Conservation (phyloP, 2,797 vertebrate genomes). For the Salarias fasciatus region DNA sequence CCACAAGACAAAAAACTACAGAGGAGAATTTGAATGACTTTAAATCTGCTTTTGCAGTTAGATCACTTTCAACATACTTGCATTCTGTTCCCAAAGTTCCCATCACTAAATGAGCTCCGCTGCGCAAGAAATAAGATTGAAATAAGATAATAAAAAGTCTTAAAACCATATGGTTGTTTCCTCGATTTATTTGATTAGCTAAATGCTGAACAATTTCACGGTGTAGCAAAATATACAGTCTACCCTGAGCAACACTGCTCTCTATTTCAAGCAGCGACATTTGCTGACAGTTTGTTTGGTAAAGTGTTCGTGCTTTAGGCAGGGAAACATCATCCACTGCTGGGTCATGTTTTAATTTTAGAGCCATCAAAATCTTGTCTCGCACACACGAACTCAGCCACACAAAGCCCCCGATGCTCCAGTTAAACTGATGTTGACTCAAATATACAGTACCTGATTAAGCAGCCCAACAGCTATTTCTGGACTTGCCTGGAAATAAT, state of each 20-base stretch:
- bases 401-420: conserved; percentile 11
- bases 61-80: too few species aligned
- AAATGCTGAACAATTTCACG: conserved; percentile 4
- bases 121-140: too few species aligned
- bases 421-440: conserved; percentile 47
- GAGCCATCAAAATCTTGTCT: conserved; percentile 61
- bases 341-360: conserved; percentile 73
- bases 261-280: conserved; percentile 50
- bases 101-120: too few species aligned
- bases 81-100: too few species aligned
- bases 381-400: not conserved
- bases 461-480: conserved; percentile 49
- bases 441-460: conserved; percentile 46
- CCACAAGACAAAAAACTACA: too few species aligned
- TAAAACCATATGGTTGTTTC: too few species aligned
- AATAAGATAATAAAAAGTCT: too few species aligned
- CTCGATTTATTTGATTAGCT: too few species aligned
- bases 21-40: too few species aligned
- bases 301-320: conserved; percentile 56
- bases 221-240: conserved; percentile 11
- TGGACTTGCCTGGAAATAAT: conserved; percentile 38
- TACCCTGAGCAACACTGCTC: conserved; percentile 12
- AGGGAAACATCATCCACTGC: conserved; percentile 60
- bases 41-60: too few species aligned
- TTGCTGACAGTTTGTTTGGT: conserved; percentile 58